phyloP scores from a whole-genome alignment of 2,888 invertebrate genomes.

The Saturnia pavonia region DNA sequence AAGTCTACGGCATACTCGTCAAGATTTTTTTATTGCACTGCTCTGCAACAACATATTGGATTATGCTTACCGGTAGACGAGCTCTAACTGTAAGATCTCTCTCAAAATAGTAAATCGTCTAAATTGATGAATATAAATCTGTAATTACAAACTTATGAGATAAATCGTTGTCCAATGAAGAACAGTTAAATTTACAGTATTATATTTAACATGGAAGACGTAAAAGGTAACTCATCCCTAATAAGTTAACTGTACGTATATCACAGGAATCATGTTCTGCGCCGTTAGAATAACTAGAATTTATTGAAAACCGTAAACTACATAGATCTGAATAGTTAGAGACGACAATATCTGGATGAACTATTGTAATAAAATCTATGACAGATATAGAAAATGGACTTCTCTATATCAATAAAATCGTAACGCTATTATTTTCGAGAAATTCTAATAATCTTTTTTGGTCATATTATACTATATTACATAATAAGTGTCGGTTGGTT shows the following conservation, averaged over 20 bases:
- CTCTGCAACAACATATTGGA: not conserved
- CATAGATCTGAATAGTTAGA: not conserved
- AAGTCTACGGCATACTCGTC: not conserved
- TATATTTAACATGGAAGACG: not conserved
- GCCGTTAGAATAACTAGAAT: constrained; percentile 13
- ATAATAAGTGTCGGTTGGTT: no score
- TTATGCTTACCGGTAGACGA: not conserved
- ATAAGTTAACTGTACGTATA: not conserved
- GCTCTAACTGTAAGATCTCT: not conserved
- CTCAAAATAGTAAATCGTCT: not conserved
- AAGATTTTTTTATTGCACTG: not conserved
- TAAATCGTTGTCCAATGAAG: not conserved
- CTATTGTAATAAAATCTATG: not conserved
- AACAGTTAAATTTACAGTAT: constrained; percentile 5
- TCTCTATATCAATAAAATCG: no score
- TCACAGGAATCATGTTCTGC: not conserved
- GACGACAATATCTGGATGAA: not conserved
- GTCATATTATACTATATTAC: no score
- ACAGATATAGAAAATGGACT: not conserved
- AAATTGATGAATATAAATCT: not conserved
- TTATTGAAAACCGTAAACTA: not conserved
- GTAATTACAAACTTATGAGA: not conserved
- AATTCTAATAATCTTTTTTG: no score
- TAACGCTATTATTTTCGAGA: no score
- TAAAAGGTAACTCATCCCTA: constrained; percentile 6